Conservation (phyloP, 2,113 vertebrate genomes). For the Ceyx margarethae region DNA sequence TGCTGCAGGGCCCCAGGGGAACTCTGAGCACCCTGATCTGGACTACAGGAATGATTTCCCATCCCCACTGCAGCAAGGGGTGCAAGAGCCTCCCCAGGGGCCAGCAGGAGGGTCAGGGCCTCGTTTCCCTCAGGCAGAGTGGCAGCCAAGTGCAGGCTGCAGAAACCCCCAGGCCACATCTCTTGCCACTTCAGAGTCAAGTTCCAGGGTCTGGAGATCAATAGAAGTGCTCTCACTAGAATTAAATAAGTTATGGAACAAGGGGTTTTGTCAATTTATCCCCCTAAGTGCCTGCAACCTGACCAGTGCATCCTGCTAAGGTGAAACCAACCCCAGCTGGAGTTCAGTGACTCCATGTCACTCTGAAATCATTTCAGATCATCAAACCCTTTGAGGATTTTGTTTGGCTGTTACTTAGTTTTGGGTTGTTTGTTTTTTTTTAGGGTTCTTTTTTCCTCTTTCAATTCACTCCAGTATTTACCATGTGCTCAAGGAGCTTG, state of each 20-base stretch:
- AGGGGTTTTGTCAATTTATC: not conserved
- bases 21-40: not conserved
- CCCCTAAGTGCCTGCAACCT: not conserved
- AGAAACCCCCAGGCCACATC: not conserved
- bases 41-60: not conserved
- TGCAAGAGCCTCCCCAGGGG: not conserved
- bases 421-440: not conserved
- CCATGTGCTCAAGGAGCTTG: not conserved
- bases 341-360: not conserved
- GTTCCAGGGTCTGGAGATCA: not conserved
- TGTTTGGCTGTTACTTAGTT: not conserved
- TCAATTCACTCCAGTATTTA: not conserved
- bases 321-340: not conserved
- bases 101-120: not conserved
- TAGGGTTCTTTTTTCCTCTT: not conserved
- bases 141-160: not conserved
- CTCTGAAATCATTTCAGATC: not conserved
- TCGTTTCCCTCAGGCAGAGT: not conserved
- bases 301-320: not conserved
- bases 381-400: not conserved
- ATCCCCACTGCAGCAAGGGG: not conserved
- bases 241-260: conserved; percentile 12
- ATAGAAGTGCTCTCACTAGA: not conserved
- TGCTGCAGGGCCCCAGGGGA: not conserved
- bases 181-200: not conserved